Base-by-base conservation (phyloP, 1,140 invertebrate species). In the Trypoxylus dichotomus region DNA sequence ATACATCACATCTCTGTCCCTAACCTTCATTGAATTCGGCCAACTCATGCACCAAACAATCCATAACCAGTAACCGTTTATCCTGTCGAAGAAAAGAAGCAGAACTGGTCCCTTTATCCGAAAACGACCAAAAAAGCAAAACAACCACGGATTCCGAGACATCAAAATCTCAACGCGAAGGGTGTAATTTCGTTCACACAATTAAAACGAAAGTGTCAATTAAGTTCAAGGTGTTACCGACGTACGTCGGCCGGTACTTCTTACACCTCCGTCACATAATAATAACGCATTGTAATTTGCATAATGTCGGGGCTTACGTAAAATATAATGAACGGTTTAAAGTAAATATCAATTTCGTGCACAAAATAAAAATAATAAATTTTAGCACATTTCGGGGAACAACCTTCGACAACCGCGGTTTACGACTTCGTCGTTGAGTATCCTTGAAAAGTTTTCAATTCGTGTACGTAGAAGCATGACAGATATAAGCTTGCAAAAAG, bases 311-410 rank as follows among this genome's bases (percentile, higher is more conserved):
- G 27, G 13, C 60, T 68, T 68, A 29, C 60, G 60, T 68, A 68
- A 68, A 68, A 29, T 13, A 68, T 68, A 68, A 68, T 68, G 60
- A 68, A 68, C 60, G 60, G 60, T 68, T 68, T 68, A 68, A 68
- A 68, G 60, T 68, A 68, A 68, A 68, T 68, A 68, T 68, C 60
- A 68, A 68, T 68, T 68, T 68, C 27, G 60, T 3, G 60, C 11
- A 8, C 24, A 68, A 10, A 68, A 27, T 27, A 68, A 68, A 21
- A 24, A 25, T 21, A 68, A 68, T 24, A 68, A 68, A 68, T 24
- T 27, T 58, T 58, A 21, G 60, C 60, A 68, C 60, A 24, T 27
- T 68, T 68, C 21, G 60, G 24, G 21, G 60, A 68, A 68, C 60
- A 68, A 68, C 27, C 60, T 21, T 24, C 24, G 21, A 68, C 60